Conservation (phyloP, 2,113 vertebrate species). For the Ictalurus punctatus region DNA sequence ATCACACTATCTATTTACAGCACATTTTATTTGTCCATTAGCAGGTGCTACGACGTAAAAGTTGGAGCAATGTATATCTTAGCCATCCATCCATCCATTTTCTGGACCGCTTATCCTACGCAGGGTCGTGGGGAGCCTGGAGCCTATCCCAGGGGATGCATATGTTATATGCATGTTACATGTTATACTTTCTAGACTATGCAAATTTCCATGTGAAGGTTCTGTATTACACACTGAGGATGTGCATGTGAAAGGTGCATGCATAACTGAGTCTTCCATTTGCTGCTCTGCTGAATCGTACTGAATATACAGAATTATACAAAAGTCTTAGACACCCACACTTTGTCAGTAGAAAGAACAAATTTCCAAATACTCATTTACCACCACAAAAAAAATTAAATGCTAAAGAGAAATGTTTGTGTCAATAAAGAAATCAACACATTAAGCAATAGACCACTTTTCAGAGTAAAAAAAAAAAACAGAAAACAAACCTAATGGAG, state of each 20-base stretch:
- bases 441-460: not conserved
- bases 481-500: no score
- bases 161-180: not conserved
- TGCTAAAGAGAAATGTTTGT: no score
- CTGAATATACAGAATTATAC: no score
- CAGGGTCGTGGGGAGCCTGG: no score
- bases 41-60: not conserved
- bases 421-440: no score
- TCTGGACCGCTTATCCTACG: no score
- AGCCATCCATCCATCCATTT: not conserved
- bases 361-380: no score
- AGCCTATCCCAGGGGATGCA: not conserved
- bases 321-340: no score
- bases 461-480: not conserved
- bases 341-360: no score
- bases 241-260: slow-evolving; percentile 51
- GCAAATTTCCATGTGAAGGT: not conserved
- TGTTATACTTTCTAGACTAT: not conserved
- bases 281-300: slow-evolving; percentile 59
- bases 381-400: no score
- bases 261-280: slow-evolving; percentile 66
- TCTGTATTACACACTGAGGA: slow-evolving; percentile 10
- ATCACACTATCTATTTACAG: not conserved
- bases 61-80: not conserved
- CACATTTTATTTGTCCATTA: not conserved